Conservation (phyloP, 1,140 invertebrate species). For the Aradophagus sp. region DNA sequence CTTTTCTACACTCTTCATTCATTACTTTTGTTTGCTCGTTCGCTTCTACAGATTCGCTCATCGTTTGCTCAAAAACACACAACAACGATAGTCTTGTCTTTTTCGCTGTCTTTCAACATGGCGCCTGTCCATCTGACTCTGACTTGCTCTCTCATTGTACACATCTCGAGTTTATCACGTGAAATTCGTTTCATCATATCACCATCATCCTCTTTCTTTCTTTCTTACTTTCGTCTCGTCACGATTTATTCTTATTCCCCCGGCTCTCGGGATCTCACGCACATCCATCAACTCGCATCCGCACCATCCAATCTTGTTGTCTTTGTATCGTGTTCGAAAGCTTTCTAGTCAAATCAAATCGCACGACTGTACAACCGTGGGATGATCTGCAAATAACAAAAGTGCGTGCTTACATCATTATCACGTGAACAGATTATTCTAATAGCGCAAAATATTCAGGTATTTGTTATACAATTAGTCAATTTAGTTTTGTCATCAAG, state of each 20-base stretch:
- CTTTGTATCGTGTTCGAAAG: conserved; percentile 75
- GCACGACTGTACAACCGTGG: conserved; percentile 73
- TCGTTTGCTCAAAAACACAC: conserved; percentile 8
- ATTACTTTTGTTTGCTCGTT: no score
- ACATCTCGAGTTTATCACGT: conserved; percentile 62
- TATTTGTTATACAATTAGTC: not conserved
- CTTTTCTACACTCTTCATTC: no score
- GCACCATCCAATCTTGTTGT: conserved; percentile 75
- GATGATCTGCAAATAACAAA: conserved; percentile 73
- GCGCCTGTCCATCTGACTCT: conserved; percentile 31
- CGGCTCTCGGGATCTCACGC: conserved; percentile 72
- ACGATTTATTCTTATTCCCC: conserved; percentile 63
- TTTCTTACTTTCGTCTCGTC: conserved; percentile 56
- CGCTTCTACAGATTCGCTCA: no score
- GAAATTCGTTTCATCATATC: conserved; percentile 53
- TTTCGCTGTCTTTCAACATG: conserved; percentile 24
- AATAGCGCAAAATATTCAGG: conserved; percentile 29
- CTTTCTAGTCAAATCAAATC: conserved; percentile 75
- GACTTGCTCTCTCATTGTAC: conserved; percentile 55
- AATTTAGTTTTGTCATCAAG: no score
- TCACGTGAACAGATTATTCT: conserved; percentile 45
- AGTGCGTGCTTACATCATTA: conserved; percentile 71
- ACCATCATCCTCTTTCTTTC: conserved; percentile 64
- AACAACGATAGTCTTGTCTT: conserved; percentile 42
- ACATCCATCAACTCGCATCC: conserved; percentile 75